A percentile compares a stretch with the other conserved stretches of the same genome.
These are phyloP conservation scores for Leptinotarsa undecemlineata DNA, from an alignment of 1,140 invertebrate species.

Conservation along the genomic window DNA sequence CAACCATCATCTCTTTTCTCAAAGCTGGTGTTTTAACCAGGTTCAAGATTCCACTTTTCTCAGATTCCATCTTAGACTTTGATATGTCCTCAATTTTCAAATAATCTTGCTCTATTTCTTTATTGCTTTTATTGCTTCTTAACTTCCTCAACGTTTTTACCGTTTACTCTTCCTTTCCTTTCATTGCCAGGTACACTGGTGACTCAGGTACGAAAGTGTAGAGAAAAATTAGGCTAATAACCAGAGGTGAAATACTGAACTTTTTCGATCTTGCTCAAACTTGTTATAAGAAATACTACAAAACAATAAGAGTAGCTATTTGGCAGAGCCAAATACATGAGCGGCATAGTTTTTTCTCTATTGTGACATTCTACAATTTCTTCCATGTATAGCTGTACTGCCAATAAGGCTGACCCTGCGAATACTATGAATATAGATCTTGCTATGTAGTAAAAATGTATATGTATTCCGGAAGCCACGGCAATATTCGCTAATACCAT, in stretches of 20 bases:
- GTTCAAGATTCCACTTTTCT: background rate
- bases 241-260: conserved; percentile 61
- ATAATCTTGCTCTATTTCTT: conserved; percentile 19
- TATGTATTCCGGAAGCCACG: conserved; percentile 48
- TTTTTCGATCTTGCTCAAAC: conserved; percentile 59
- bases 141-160: conserved; percentile 65
- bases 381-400: conserved; percentile 57
- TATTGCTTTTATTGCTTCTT: conserved; percentile 59
- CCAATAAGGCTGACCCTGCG: conserved; percentile 56
- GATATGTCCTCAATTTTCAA: background rate
- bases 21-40: background rate
- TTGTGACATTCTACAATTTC: conserved; percentile 55
- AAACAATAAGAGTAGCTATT: conserved; percentile 54
- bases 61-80: background rate
- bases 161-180: conserved; percentile 63
- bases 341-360: conserved; percentile 36
- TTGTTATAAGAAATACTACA: conserved; percentile 43
- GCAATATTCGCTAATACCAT: conserved; percentile 28
- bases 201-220: conserved; percentile 67
- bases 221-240: conserved; percentile 55
- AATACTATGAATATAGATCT: conserved; percentile 53
- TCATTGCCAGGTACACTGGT: conserved; percentile 70
- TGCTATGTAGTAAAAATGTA: conserved; percentile 49
- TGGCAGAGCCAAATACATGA: conserved; percentile 37
- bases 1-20: background rate